Evolutionary conservation across 1,140 invertebrate species (phyloP).

Genomic region (Conus betulinus): DNA sequence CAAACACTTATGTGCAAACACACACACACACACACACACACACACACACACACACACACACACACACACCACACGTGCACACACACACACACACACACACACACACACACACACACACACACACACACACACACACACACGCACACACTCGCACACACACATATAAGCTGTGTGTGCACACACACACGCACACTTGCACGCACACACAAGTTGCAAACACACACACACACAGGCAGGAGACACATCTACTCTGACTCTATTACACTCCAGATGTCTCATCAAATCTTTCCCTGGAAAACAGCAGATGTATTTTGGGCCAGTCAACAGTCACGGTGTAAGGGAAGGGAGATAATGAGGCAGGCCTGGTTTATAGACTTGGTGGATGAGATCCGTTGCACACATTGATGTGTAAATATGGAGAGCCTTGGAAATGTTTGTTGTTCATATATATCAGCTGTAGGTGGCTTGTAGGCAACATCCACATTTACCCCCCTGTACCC

Average conservation of each 20-base stretch:
- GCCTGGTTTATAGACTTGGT: too few relatives aligned
- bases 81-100: not conserved
- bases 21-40: not conserved
- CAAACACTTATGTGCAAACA: not conserved
- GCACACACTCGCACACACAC: not conserved
- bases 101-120: not conserved
- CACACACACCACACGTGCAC: not conserved
- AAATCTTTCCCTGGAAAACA: too few relatives aligned
- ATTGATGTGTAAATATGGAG: too few relatives aligned
- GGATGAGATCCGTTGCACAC: too few relatives aligned
- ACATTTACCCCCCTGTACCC: too few relatives aligned
- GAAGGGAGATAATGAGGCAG: not conserved
- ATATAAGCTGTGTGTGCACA: not conserved
- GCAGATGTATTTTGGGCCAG: too few relatives aligned
- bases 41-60: not conserved
- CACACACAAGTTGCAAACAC: not conserved
- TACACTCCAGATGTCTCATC: too few relatives aligned
- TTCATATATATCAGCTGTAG: too few relatives aligned
- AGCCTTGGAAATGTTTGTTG: too few relatives aligned
- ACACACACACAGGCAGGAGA: not conserved
- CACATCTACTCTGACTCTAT: not conserved
- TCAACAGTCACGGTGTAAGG: too few relatives aligned
- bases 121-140: conserved; percentile 9
- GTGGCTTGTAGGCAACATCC: too few relatives aligned
- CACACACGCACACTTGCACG: not conserved